These are phyloP conservation scores for Cochlearius cochlearius DNA, from an alignment of 2,113 vertebrate genomes.

Conservation along the genomic window DNA sequence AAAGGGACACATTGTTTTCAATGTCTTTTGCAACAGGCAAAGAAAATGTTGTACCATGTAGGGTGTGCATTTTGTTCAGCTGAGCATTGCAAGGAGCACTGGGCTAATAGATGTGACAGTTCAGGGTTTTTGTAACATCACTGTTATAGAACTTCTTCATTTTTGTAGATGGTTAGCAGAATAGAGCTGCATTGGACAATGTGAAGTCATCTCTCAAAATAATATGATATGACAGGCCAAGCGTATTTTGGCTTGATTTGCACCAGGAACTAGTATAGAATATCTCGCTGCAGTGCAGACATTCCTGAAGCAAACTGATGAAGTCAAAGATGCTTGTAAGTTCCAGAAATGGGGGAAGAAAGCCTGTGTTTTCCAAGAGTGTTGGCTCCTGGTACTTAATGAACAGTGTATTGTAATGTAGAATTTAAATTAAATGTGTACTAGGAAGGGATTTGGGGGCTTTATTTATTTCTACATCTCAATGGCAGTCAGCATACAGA, in stretches of 20 bases:
- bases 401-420: not conserved
- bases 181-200: not conserved
- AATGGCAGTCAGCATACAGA: not conserved
- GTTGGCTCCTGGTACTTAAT: not conserved
- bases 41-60: not conserved
- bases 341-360: not conserved
- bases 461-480: not conserved
- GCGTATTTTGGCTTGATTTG: not conserved
- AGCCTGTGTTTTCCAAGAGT: not conserved
- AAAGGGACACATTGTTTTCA: not conserved
- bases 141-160: not conserved
- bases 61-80: not conserved
- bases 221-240: not conserved
- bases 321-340: not conserved
- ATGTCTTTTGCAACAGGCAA: not conserved
- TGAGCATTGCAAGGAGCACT: not conserved
- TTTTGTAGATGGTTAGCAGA: not conserved
- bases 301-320: not conserved
- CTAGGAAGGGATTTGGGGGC: not conserved
- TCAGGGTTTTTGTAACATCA: not conserved
- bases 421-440: not conserved
- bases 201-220: not conserved
- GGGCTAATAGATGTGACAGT: not conserved
- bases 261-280: not conserved
- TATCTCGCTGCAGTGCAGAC: not conserved